Conservation (phyloP, 1,140 invertebrate species). For the Meloidogyne floridensis region DNA sequence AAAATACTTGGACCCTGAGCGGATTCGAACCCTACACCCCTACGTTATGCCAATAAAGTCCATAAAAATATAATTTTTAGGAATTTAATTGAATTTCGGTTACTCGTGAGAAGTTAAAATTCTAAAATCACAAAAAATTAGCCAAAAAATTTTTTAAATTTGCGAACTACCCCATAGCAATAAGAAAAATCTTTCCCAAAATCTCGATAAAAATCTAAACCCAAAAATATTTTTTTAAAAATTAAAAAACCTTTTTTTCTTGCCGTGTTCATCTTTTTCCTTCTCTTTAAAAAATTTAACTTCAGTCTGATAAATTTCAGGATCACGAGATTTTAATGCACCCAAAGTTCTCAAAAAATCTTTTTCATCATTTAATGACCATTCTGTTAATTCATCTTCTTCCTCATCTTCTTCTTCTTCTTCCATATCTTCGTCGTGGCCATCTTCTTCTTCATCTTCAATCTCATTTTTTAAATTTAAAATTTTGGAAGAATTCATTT, state of each 20-base stretch:
- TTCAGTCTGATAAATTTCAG: slow-evolving; percentile 80
- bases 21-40: no score
- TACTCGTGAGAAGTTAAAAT: no score
- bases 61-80: no score
- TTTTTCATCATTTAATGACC: slow-evolving; percentile 75
- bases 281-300: slow-evolving; percentile 75
- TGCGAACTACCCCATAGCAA: no score
- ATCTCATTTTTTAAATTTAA: neutral
- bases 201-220: no score
- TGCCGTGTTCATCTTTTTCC: neutral
- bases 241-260: slow-evolving; percentile 48
- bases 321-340: slow-evolving; percentile 82
- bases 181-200: neutral
- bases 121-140: no score
- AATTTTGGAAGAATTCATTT: no score
- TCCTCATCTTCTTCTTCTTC: neutral
- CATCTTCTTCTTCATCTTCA: neutral
- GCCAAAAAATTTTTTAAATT: no score
- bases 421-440: neutral
- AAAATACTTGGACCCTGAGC: no score
- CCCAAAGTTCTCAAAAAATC: slow-evolving; percentile 83
- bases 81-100: no score
- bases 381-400: slow-evolving; percentile 52
- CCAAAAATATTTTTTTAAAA: slow-evolving; percentile 8
- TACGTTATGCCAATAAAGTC: no score